A percentile compares a stretch with the other conserved stretches of the same genome.
Evolutionary conservation across 2,113 vertebrate genomes (phyloP).

Genomic region (Calypte anna): DNA sequence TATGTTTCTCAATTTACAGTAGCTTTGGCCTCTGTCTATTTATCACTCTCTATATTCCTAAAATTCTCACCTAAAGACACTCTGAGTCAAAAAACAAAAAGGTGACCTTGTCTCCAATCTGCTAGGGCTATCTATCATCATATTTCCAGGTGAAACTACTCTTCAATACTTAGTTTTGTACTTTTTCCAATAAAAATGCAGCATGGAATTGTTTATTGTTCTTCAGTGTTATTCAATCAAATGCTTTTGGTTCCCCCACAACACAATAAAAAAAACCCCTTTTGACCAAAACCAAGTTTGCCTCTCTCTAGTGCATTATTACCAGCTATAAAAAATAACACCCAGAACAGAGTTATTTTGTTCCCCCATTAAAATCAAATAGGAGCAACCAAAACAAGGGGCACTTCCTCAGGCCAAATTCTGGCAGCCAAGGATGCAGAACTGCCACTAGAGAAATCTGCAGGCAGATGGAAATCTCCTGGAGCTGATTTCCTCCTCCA

Average conservation of each 20-base stretch:
- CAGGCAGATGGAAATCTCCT: background rate
- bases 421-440: background rate
- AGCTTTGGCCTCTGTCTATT: background rate
- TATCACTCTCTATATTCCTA: background rate
- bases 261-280: background rate
- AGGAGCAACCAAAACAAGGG: background rate
- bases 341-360: background rate
- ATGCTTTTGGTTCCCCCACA: background rate
- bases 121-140: background rate
- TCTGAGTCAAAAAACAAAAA: background rate
- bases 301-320: background rate
- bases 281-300: background rate
- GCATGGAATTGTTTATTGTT: background rate
- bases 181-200: background rate
- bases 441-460: background rate
- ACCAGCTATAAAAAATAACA: background rate
- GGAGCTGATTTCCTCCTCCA: background rate
- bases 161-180: background rate
- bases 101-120: background rate
- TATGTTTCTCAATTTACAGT: background rate
- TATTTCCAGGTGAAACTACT: background rate
- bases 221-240: background rate
- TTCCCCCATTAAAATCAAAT: background rate
- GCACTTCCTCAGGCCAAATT: background rate
- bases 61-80: background rate